These are phyloP conservation scores for Latheticus oryzae DNA, from an alignment of 2,888 invertebrate species.

Conservation along the genomic window DNA sequence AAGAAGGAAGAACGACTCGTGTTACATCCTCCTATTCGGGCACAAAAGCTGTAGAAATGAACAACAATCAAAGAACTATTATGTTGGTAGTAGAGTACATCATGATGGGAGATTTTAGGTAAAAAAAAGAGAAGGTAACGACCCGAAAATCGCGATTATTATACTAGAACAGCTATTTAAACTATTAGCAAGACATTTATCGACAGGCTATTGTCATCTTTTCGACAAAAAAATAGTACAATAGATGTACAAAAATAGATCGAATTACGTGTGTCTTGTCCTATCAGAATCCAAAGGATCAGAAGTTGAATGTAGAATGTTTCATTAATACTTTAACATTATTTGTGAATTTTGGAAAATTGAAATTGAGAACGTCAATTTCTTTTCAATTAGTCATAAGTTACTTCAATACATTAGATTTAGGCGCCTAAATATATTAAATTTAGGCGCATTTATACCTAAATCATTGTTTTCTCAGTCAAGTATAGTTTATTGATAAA, in stretches of 20 bases:
- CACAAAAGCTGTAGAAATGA: conserved; percentile 33
- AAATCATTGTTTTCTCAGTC: too few species aligned
- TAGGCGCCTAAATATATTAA: too few species aligned
- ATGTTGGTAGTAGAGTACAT: conserved; percentile 24
- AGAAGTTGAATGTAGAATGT: too few species aligned
- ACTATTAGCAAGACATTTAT: conserved; percentile 42
- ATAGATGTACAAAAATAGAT: conserved; percentile 40
- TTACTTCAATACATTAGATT: too few species aligned
- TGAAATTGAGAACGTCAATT: too few species aligned
- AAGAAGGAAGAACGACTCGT: conserved; percentile 20
- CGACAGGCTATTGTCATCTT: conserved; percentile 27
- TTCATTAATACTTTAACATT: too few species aligned
- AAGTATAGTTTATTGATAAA: too few species aligned
- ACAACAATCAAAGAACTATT: conserved; percentile 36
- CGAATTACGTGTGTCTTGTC: conserved; percentile 33
- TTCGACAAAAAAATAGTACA: conserved; percentile 24
- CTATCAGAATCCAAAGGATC: too few species aligned
- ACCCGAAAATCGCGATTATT: conserved; percentile 35
- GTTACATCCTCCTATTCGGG: conserved; percentile 21
- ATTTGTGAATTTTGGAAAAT: too few species aligned
- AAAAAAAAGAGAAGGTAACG: conserved; percentile 18
- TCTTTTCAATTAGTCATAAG: too few species aligned
- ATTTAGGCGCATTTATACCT: too few species aligned
- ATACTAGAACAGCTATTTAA: conserved; percentile 40
- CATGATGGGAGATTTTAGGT: conserved; percentile 18